Evolutionary conservation across 2,113 vertebrate species (phyloP).

Genomic region (Syrrhaptes paradoxus): DNA sequence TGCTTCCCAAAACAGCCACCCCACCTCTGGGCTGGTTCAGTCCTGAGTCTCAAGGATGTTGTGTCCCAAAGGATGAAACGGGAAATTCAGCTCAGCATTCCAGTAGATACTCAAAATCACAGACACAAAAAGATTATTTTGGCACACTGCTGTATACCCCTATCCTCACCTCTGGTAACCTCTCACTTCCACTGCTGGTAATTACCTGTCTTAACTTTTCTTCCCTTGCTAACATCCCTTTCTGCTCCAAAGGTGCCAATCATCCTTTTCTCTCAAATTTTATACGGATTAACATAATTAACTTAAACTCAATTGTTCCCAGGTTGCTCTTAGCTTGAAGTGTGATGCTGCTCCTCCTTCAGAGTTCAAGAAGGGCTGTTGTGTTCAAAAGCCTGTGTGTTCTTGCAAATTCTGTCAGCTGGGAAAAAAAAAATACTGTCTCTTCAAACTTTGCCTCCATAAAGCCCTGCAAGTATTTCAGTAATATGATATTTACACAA

Average conservation of each 20-base stretch:
- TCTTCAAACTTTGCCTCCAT: neutral
- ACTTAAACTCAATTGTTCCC: neutral
- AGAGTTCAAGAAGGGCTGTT: neutral
- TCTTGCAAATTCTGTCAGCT: neutral
- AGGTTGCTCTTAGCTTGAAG: neutral
- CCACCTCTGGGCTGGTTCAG: neutral
- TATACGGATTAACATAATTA: neutral
- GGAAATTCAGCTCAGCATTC: neutral
- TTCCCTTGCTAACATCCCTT: neutral
- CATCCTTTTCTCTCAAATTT: neutral
- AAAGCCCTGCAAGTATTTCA: neutral
- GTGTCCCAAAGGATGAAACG: neutral
- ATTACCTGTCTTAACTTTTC: neutral
- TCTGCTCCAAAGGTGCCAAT: neutral
- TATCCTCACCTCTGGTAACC: neutral
- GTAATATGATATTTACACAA: neutral
- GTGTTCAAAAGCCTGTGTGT: neutral
- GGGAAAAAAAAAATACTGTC: neutral
- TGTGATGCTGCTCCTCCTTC: neutral
- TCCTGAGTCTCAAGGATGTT: neutral
- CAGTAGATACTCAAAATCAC: neutral
- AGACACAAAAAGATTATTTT: neutral
- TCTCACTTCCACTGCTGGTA: neutral
- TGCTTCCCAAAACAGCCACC: neutral
- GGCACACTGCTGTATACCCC: neutral